Base-by-base conservation (phyloP, 2,888 invertebrate genomes). In the Xestobium rufovillosum region DNA sequence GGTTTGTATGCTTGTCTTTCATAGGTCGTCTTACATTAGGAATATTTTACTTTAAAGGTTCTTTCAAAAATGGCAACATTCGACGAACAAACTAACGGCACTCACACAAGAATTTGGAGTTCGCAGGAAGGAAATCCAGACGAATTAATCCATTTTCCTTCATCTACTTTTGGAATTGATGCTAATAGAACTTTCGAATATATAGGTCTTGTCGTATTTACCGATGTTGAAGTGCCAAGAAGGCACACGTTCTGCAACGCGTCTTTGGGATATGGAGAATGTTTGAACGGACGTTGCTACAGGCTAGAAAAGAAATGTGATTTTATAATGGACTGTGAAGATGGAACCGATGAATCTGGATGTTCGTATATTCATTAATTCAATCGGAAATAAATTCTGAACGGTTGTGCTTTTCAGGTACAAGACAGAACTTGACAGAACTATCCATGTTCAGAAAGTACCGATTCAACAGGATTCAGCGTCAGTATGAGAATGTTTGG, bases 401-500 rank as follows among this genome's bases (percentile, higher is more conserved):
- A 32, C 14, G 9, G 23, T 38, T 25, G 36, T 32, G 25, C 32
- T 15, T 14, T 14, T 9, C 8, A 14, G 12, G 4, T 28, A 23
- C 16, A 14, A 8, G 6, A 10, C 9, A 16, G 42, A 80, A 81
- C 49, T 71, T 70, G 23, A 83, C 83, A 4, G 82, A 84, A 43
- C 61, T 89, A 45, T 56, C 72, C 0, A 69, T 78, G 51, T 91
- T 86, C 70, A 73, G 89, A 45, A 85, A 87, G 61, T 78, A 80
- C 66, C 76, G 92, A 2, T 89, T 89, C 63, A 94, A 88, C 66
- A 76, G 90, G 41, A 78, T 92, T 40, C 83, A 87, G 58, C 74
- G 94, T 0, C 87, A 91, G 59, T 95, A 92, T 65, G 90, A 92
- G 55, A 91, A 92, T 65, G 85, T 87, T 38, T 96, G 95, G 95